phyloP scores from a whole-genome alignment of 2,888 invertebrate genomes.

The Candidula unifasciata region DNA sequence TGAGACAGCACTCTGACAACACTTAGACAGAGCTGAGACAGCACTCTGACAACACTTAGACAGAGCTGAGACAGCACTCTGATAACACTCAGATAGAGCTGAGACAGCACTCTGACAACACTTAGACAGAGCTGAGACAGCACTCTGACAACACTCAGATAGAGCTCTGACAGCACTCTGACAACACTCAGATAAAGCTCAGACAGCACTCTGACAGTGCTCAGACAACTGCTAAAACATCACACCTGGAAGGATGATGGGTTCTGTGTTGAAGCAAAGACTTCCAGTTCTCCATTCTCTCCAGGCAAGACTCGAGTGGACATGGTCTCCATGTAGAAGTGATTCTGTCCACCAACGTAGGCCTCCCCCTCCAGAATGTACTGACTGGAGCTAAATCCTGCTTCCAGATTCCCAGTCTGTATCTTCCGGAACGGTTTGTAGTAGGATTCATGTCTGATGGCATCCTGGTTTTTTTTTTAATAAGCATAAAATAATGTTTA shows the following conservation, averaged over 20 bases:
- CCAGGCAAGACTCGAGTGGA: constrained; percentile 80
- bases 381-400: constrained; percentile 84
- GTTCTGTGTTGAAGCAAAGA: constrained; percentile 88
- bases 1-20: background rate
- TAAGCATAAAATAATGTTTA: background rate
- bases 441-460: constrained; percentile 57
- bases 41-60: too few relatives aligned
- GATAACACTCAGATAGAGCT: background rate
- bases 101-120: background rate
- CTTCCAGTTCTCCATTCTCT: constrained; percentile 88
- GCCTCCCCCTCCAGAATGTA: constrained; percentile 88
- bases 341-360: constrained; percentile 94
- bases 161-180: background rate
- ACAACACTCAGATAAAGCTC: background rate
- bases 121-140: too few relatives aligned
- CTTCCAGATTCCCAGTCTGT: constrained; percentile 82
- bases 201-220: background rate
- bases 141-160: background rate
- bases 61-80: background rate
- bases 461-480: constrained; percentile 53
- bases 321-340: constrained; percentile 95
- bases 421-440: constrained; percentile 28
- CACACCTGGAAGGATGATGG: constrained; percentile 73
- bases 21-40: background rate
- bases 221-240: background rate